phyloP scores from a whole-genome alignment of 2,797 vertebrate genomes.

The Characodon lateralis region DNA sequence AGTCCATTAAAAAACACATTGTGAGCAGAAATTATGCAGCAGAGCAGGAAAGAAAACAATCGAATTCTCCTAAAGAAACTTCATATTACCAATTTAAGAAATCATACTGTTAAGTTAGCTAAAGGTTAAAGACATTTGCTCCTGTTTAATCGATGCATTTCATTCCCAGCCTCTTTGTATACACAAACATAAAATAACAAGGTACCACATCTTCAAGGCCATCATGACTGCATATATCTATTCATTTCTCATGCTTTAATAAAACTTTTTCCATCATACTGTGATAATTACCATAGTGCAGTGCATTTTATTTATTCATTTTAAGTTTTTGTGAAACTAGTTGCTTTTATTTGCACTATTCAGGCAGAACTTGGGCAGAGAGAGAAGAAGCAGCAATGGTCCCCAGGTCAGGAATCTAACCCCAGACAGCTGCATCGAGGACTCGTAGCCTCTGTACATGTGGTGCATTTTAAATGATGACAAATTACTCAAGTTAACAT shows the following conservation, averaged over 20 bases:
- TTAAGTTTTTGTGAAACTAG: too few species aligned
- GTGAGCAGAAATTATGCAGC: slow-evolving; percentile 11
- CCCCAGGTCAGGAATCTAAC: too few species aligned
- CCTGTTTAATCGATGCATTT: slow-evolving; percentile 2
- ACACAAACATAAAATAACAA: not conserved
- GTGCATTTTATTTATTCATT: slow-evolving; percentile 2
- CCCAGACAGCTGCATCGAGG: too few species aligned
- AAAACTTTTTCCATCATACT: slow-evolving; percentile 27
- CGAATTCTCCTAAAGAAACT: slow-evolving; percentile 6
- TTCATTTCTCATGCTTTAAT: slow-evolving; percentile 29
- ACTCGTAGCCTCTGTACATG: too few species aligned
- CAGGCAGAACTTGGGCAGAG: too few species aligned
- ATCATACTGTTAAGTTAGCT: slow-evolving; percentile 12
- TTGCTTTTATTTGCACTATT: too few species aligned
- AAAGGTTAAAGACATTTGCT: not conserved
- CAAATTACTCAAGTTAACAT: slow-evolving; percentile 42
- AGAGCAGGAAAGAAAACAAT: not conserved
- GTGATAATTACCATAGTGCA: slow-evolving; percentile 32
- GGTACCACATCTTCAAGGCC: not conserved
- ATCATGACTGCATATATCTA: slow-evolving; percentile 18
- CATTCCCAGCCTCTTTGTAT: not conserved
- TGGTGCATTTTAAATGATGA: slow-evolving; percentile 24
- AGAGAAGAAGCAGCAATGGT: too few species aligned
- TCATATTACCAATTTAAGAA: slow-evolving; percentile 21
- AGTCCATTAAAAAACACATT: slow-evolving; percentile 12